Conservation (phyloP, 1,140 invertebrate species). For the Rhizoglyphus robini region DNA sequence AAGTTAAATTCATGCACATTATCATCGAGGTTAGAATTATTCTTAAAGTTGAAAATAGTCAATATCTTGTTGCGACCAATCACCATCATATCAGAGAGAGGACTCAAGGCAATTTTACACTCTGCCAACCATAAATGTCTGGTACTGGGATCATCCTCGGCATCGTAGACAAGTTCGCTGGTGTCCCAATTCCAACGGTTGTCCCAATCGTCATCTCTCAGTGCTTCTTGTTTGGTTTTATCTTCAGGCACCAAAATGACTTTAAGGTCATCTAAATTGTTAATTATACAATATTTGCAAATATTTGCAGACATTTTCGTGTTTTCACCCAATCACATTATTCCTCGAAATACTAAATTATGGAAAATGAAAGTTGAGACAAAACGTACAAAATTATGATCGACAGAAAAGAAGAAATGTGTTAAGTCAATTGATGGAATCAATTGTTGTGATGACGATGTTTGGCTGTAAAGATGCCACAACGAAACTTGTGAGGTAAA, state of each 20-base stretch:
- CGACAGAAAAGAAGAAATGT: too few relatives aligned
- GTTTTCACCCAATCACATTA: background rate
- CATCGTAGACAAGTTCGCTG: slow-evolving; percentile 24
- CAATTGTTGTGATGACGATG: background rate
- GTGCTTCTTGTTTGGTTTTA: slow-evolving; percentile 7
- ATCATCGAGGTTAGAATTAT: slow-evolving; percentile 31
- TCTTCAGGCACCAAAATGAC: slow-evolving; percentile 1
- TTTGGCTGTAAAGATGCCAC: too few relatives aligned
- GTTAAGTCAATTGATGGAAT: background rate
- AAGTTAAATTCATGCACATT: background rate
- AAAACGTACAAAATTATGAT: too few relatives aligned
- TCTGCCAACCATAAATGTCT: slow-evolving; percentile 49
- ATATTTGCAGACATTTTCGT: slow-evolving; percentile 1
- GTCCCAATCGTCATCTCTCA: slow-evolving; percentile 22
- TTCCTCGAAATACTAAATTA: too few relatives aligned
- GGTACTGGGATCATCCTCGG: slow-evolving; percentile 10
- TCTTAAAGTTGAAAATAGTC: slow-evolving; percentile 49
- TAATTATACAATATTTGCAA: background rate
- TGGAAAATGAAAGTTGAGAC: too few relatives aligned
- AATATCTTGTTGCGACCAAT: slow-evolving; percentile 45
- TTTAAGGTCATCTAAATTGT: background rate
- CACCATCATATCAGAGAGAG: slow-evolving; percentile 53
- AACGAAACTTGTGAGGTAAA: too few relatives aligned
- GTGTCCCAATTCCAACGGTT: slow-evolving; percentile 24
- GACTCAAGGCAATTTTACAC: slow-evolving; percentile 53